Evolutionary conservation across 1,140 invertebrate genomes (phyloP), one percentile per base, ranked within the genome.

Genomic region (Eumeta japonica): DNA sequence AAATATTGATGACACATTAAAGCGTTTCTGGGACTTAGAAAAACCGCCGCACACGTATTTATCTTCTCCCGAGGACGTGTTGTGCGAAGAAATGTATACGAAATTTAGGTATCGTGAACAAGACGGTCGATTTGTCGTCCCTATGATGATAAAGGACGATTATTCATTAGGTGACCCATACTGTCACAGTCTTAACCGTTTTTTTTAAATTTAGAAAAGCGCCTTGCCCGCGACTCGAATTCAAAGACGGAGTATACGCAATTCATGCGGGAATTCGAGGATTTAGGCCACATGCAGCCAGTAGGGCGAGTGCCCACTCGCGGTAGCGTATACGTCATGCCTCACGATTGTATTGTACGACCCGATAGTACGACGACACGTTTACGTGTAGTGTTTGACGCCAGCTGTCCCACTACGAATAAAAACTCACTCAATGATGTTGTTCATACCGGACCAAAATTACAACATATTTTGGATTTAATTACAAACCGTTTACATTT

Each of bases 151-250:
- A 2, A 41, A 29, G 11, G 24, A 35, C 10, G 13, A 5, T 14
- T n/a, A n/a, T n/a, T 7, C 20, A 4, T 14, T 41, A 14, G 39
- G 39, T 9, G 15, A 35, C 13, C 35, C 33, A 10, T 41, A 16
- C 17, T 5, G 12, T 10, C 5, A 24, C 20, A n/a, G 20, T 7
- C 20, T 24, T 7, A 24, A 24, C 5, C 20, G 20, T 24, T 24
- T 24, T 24, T n/a, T 24, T n/a, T n/a, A 7, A 24, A 24, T 24
- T 24, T 24, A 24, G 20, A 24, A 24, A 5, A n/a, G n/a, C 20
- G 20, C n/a, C 20, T 24, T 7, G 20, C 5, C 5, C 20, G 20
- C n/a, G 5, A 7, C n/a, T n/a, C 20, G 20, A 5, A 24, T 5
- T 24, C n/a, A 24, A 24, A 24, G 20, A n/a, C 20, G 5, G 20